A percentile compares a stretch with the other conserved stretches of the same genome.
Evolutionary conservation across 2,797 vertebrate species (phyloP).

Genomic region (Perodicticus potto): DNA sequence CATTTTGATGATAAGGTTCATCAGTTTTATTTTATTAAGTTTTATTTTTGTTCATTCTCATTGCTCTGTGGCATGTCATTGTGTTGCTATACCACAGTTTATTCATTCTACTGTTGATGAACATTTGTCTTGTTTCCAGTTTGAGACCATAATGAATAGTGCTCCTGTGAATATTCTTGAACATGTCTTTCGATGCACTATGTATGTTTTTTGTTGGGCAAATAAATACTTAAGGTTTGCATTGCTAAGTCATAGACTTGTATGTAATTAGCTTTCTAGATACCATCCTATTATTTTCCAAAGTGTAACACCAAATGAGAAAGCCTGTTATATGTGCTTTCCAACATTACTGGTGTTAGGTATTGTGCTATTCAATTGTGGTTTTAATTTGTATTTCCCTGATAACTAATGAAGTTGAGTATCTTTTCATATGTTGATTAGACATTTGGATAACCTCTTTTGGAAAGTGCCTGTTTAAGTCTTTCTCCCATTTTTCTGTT

Average conservation of each 20-base stretch:
- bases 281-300: constrained; percentile 22
- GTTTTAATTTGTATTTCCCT: constrained; percentile 58
- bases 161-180: background rate
- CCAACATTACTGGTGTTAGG: background rate
- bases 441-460: background rate
- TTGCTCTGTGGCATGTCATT: background rate
- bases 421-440: background rate
- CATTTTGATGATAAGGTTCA: background rate
- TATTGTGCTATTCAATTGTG: background rate
- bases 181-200: background rate
- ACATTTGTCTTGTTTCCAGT: background rate
- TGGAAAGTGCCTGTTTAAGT: background rate
- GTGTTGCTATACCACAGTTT: background rate
- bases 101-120: background rate
- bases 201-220: constrained; percentile 20
- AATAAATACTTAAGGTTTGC: constrained; percentile 44
- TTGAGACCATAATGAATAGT: background rate
- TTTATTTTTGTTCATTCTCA: background rate
- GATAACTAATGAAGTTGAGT: constrained; percentile 39
- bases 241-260: constrained; percentile 47
- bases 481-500: background rate
- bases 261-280: constrained; percentile 61
- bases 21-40: background rate
- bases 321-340: background rate
- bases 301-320: background rate